Evolutionary conservation across 2,113 vertebrate species (phyloP).

Genomic region (Tetrao urogallus): DNA sequence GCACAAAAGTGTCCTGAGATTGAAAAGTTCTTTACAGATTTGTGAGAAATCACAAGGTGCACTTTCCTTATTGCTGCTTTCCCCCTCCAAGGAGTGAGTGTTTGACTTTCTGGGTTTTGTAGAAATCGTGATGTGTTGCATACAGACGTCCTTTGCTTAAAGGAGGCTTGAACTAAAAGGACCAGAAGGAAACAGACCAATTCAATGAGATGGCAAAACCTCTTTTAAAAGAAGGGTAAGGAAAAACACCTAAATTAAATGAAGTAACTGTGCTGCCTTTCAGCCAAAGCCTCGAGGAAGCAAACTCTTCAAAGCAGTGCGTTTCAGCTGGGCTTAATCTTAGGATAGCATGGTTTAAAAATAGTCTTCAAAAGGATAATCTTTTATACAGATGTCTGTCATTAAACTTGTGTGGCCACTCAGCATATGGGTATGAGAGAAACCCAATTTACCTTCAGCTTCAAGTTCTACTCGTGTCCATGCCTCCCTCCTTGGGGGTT

Average conservation of each 20-base stretch:
- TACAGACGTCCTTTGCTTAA: neutral
- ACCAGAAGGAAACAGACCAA: neutral
- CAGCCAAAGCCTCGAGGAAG: conserved; percentile 40
- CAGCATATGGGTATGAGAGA: neutral
- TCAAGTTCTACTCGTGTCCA: neutral
- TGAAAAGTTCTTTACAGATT: neutral
- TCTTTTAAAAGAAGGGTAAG: conserved; percentile 24
- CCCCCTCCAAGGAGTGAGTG: conserved; percentile 18
- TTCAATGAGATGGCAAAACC: conserved; percentile 8
- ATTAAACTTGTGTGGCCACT: conserved; percentile 1
- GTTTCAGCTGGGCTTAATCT: conserved; percentile 47
- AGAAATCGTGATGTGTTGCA: conserved; percentile 18
- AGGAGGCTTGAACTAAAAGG: conserved; percentile 38
- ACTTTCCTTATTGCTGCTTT: conserved; percentile 70
- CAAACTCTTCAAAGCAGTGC: conserved; percentile 48
- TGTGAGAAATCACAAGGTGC: conserved; percentile 59
- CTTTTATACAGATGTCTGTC: conserved; percentile 25
- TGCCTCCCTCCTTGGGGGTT: neutral
- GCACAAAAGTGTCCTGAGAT: conserved; percentile 12
- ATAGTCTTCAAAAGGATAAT: conserved; percentile 34
- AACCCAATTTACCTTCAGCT: neutral
- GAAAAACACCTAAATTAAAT: neutral
- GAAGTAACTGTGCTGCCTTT: conserved; percentile 36
- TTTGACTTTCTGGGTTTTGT: conserved; percentile 24
- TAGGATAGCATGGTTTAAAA: conserved; percentile 43